Conservation (phyloP, 2,888 invertebrate species). For the Himalopsyche japonica region DNA sequence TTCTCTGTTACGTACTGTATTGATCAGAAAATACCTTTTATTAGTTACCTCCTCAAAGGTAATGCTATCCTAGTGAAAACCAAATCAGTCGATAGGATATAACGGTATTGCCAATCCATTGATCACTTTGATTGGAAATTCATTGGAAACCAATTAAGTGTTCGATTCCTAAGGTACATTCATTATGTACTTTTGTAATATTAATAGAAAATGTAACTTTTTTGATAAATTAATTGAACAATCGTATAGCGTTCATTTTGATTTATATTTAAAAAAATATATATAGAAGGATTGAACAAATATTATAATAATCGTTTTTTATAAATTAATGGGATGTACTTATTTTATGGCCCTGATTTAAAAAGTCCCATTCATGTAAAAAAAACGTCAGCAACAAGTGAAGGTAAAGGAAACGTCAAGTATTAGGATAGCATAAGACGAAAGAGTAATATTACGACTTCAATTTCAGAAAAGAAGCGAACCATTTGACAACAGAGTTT, state of each 20-base stretch:
- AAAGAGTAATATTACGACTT: neutral
- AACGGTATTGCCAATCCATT: slow-evolving; percentile 40
- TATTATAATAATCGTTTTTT: neutral
- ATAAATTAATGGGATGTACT: neutral
- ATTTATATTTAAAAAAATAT: too few relatives aligned
- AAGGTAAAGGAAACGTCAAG: slow-evolving; percentile 35
- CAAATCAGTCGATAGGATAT: slow-evolving; percentile 42
- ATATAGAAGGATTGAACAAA: neutral
- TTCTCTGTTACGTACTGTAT: slow-evolving; percentile 10
- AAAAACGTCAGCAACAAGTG: slow-evolving; percentile 29
- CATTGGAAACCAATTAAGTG: slow-evolving; percentile 21
- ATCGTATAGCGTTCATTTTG: too few relatives aligned
- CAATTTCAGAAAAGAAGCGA: neutral
- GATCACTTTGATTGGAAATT: slow-evolving; percentile 39
- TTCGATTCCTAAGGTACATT: neutral
- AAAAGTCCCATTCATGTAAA: slow-evolving; percentile 15
- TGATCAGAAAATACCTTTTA: slow-evolving; percentile 37
- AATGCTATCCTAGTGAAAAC: slow-evolving; percentile 39
- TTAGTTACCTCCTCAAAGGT: slow-evolving; percentile 33
- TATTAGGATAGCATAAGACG: slow-evolving; percentile 31
- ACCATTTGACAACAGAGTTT: neutral
- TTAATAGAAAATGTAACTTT: neutral
- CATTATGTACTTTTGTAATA: neutral
- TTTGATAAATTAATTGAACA: too few relatives aligned
- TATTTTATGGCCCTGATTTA: slow-evolving; percentile 18